Base-by-base conservation (phyloP, 2,797 vertebrate species). In the Nyctalus aviator region DNA sequence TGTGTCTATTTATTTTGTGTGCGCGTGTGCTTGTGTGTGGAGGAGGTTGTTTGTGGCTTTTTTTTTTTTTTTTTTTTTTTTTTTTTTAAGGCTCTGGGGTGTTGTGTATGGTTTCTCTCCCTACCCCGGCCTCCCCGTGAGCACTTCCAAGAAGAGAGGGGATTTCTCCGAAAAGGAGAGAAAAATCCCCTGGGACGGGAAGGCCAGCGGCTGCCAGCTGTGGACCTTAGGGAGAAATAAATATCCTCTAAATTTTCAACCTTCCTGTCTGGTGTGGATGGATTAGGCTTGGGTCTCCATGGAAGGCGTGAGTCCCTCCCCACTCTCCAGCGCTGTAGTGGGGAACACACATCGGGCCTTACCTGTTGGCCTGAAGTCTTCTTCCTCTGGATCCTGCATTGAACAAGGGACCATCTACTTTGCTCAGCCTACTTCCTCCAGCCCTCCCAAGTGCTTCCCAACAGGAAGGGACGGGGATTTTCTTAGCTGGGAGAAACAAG, bases 221-320 rank as follows among this genome's bases (percentile, higher is more conserved):
- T 93, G 95, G 95, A 94, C 57, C 90, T 94, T 95, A 95, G 4
- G 4, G 15, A 95, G 93, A 97, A 97, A 97, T 97, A 97, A 97
- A 97, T 86, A 95, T 90, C 93, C 95, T 97, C 95, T 95, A 71
- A 78, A 71, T 97, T 97, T 97, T 96, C 97, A 96, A 88, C 83
- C 57, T 82, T 92, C 37, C 93, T 93, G 92, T 91, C 87, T 85
- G 14, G 25, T 78, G 92, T 75, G 85, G 89, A 20, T 64, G 68
- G 84, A 81, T 93, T 53, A 41, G 27, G 27, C 32, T 32, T 44
- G 44, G 9, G 44, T 41, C 37, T 41, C 37, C 37, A 0, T 91
- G 94, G 94, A 66, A 92, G 59, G 71, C 37, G 17, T 20, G 0
- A 5, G 9, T 50, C 9, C 78, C 69, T 84, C 27, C 76, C 66